Percentiles rank a stretch among this genome's conserved stretches.
phyloP scores from a whole-genome alignment of 1,140 invertebrate species.

The Liolophura sinensis region DNA sequence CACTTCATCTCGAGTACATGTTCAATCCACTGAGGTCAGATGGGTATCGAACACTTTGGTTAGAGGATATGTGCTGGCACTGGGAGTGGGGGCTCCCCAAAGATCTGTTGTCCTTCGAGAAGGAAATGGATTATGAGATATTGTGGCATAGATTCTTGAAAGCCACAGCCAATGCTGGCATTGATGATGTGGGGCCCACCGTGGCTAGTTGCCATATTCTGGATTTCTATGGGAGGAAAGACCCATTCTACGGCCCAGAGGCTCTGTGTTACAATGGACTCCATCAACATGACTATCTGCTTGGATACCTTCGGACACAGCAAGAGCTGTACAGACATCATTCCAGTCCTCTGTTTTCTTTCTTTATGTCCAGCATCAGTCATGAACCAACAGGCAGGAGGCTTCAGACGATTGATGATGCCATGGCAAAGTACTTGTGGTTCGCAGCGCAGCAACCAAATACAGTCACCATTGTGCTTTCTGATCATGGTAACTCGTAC shows the following conservation, averaged over 20 bases:
- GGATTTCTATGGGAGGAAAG: conserved; percentile 32
- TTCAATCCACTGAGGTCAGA: conserved; percentile 31
- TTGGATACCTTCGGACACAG: conserved; percentile 46
- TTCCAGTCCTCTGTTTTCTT: conserved; percentile 35
- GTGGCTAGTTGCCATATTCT: conserved; percentile 50
- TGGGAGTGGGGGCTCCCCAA: conserved; percentile 56
- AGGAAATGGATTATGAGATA: conserved; percentile 19
- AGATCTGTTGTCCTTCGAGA: conserved; percentile 45
- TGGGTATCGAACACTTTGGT: conserved; percentile 48
- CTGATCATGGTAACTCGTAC: conserved; percentile 56
- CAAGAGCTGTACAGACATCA: conserved; percentile 21
- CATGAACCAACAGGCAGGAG: conserved; percentile 50
- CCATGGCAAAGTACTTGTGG: conserved; percentile 32
- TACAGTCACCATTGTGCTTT: conserved; percentile 50
- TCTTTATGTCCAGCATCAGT: conserved; percentile 40
- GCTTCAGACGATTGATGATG: conserved; percentile 47
- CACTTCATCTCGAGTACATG: conserved; percentile 34
- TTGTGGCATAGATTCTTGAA: conserved; percentile 27
- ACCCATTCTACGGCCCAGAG: conserved; percentile 49
- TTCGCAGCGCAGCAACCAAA: conserved; percentile 22
- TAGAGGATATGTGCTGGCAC: conserved; percentile 53
- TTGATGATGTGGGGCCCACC: conserved; percentile 37
- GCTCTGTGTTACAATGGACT: conserved; percentile 49
- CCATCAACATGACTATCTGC: conserved; percentile 49
- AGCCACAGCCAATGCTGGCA: conserved; percentile 20